These are phyloP conservation scores for Phenganax marumi DNA, from an alignment of 92 coral and sea anemone genomes.

Conservation along the genomic window DNA sequence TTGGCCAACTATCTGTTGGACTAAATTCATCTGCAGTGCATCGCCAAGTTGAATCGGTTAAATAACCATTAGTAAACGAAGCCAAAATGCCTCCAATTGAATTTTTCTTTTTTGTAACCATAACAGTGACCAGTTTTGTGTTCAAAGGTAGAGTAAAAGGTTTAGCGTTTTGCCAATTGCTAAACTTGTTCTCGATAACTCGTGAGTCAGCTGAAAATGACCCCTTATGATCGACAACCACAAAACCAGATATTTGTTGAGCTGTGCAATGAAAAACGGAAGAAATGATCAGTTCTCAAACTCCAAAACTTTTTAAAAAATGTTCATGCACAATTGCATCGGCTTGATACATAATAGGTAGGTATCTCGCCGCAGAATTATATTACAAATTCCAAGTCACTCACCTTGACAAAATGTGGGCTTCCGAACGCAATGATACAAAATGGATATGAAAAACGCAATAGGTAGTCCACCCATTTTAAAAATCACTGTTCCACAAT, in stretches of 20 bases:
- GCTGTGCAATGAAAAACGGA: neutral
- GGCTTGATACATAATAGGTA: no score
- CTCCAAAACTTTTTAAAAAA: no score
- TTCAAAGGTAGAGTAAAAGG: neutral
- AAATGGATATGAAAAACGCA: no score
- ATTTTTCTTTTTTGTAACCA: neutral
- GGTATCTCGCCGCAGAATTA: no score
- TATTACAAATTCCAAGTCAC: no score
- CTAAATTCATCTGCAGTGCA: neutral
- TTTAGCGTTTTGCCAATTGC: constrained; percentile 16
- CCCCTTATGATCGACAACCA: constrained; percentile 4
- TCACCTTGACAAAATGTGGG: no score
- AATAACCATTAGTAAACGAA: neutral
- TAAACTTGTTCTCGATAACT: neutral
- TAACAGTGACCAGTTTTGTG: neutral
- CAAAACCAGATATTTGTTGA: neutral
- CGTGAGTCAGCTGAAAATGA: neutral
- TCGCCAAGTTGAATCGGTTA: neutral
- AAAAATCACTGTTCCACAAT: no score
- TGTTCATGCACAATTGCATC: no score
- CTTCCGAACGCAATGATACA: no score
- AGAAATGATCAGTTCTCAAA: neutral
- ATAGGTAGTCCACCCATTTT: no score
- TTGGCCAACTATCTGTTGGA: neutral
- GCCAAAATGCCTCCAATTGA: neutral